Conservation (phyloP, 2,113 vertebrate species). For the Psittacus erithacus region DNA sequence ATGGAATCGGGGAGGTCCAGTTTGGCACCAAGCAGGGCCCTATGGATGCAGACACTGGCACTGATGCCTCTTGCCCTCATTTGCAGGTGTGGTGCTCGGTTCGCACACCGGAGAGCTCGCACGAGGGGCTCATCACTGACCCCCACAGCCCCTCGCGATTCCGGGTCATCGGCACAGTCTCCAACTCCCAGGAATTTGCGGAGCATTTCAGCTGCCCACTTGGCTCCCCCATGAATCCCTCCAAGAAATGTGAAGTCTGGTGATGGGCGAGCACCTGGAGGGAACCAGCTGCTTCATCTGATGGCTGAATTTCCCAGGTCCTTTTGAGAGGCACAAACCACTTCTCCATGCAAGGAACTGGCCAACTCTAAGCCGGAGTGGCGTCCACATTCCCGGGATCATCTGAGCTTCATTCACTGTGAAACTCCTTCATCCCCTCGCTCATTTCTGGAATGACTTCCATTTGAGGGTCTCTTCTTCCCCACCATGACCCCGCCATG, state of each 20-base stretch:
- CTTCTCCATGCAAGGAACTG: neutral
- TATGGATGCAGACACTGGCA: rapidly evolving
- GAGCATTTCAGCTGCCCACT: constrained; percentile 87
- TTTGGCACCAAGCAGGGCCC: rapidly evolving
- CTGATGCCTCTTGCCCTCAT: neutral
- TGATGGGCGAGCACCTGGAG: constrained; percentile 57
- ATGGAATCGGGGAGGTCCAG: rapidly evolving
- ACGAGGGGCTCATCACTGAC: constrained; percentile 94
- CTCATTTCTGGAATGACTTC: neutral
- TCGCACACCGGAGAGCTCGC: constrained; percentile 91
- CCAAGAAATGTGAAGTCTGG: constrained; percentile 94
- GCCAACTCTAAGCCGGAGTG: neutral
- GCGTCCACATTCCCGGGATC: neutral
- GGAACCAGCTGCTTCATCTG: neutral
- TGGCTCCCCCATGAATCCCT: constrained; percentile 90
- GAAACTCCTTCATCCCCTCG: constrained; percentile 22
- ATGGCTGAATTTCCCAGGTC: neutral
- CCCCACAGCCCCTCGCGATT: constrained; percentile 94
- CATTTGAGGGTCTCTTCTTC: neutral
- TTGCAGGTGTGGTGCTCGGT: constrained; percentile 94
- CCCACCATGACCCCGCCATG: rapidly evolving
- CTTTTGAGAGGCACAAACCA: neutral
- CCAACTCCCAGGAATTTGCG: constrained; percentile 91
- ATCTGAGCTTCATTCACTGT: constrained; percentile 46
- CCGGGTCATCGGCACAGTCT: constrained; percentile 91